phyloP scores from a whole-genome alignment of 2,113 vertebrate species.

The Enhydra lutris region DNA sequence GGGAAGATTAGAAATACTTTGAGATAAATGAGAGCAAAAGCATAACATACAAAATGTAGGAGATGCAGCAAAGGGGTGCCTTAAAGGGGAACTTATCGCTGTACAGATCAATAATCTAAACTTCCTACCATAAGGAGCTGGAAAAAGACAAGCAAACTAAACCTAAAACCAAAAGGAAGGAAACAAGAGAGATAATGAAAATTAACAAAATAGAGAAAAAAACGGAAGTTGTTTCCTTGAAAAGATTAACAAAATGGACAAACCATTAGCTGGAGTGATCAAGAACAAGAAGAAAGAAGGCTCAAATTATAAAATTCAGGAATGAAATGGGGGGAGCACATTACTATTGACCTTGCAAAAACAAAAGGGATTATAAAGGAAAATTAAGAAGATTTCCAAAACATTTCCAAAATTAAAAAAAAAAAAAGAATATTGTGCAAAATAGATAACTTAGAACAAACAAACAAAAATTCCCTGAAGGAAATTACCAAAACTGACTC shows the following conservation, averaged over 20 bases:
- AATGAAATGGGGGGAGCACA: not conserved
- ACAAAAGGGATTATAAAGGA: not conserved
- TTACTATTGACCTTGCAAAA: not conserved
- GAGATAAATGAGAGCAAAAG: not conserved
- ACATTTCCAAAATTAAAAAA: not conserved
- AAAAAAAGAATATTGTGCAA: not conserved
- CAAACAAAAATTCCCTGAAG: not conserved
- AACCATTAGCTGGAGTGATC: not conserved
- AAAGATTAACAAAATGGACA: not conserved
- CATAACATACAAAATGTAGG: not conserved
- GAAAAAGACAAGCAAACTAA: not conserved
- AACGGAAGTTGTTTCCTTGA: not conserved
- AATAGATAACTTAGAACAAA: not conserved
- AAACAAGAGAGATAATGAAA: not conserved
- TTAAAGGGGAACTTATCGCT: not conserved
- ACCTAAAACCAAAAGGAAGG: not conserved
- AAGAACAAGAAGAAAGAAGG: not conserved
- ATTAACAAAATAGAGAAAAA: not conserved
- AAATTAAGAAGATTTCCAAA: not conserved
- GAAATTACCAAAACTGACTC: not conserved
- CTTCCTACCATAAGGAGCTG: not conserved
- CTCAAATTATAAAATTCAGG: not conserved
- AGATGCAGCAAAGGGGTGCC: not conserved
- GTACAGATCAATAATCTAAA: not conserved
- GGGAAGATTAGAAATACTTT: not conserved